Conservation (phyloP, 1,140 invertebrate species). For the Drosophila punjabiensis region DNA sequence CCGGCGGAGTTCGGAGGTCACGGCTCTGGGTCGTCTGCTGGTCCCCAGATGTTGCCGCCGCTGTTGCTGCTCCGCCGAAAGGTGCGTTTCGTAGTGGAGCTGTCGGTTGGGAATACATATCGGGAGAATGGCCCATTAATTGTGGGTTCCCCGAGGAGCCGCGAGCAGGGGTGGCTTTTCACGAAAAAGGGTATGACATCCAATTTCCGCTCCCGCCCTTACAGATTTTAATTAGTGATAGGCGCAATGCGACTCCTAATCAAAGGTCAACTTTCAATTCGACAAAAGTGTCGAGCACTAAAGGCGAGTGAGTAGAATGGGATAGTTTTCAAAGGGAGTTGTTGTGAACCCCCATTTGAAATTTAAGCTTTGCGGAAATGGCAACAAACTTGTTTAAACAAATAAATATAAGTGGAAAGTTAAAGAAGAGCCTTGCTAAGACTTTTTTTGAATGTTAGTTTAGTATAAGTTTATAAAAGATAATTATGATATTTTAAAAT, state of each 20-base stretch:
- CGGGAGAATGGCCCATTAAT: conserved; percentile 34
- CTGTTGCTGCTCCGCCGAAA: conserved; percentile 25
- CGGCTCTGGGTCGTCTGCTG: conserved; percentile 11
- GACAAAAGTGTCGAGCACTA: conserved; percentile 20
- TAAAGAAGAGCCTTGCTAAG: not conserved
- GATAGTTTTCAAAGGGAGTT: not conserved
- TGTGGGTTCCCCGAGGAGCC: conserved; percentile 42
- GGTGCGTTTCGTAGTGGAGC: conserved; percentile 54
- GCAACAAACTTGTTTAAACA: not conserved
- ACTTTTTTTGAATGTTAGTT: not conserved
- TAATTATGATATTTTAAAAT: not conserved
- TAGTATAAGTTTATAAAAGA: not conserved
- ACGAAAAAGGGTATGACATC: conserved; percentile 57
- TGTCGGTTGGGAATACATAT: conserved; percentile 28
- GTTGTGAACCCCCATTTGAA: no score
- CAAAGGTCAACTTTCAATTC: conserved; percentile 45
- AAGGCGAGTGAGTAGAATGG: not conserved
- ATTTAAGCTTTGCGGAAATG: not conserved
- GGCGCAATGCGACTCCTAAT: conserved; percentile 41
- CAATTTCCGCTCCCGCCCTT: conserved; percentile 67
- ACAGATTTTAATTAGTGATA: conserved; percentile 73
- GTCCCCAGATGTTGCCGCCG: conserved; percentile 1
- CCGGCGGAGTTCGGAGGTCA: conserved; percentile 23
- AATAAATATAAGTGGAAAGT: no score
- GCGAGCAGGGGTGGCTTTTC: conserved; percentile 19